These are phyloP conservation scores for Hydrochoerus hydrochaeris DNA, from an alignment of 2,113 vertebrate species.

Conservation along the genomic window DNA sequence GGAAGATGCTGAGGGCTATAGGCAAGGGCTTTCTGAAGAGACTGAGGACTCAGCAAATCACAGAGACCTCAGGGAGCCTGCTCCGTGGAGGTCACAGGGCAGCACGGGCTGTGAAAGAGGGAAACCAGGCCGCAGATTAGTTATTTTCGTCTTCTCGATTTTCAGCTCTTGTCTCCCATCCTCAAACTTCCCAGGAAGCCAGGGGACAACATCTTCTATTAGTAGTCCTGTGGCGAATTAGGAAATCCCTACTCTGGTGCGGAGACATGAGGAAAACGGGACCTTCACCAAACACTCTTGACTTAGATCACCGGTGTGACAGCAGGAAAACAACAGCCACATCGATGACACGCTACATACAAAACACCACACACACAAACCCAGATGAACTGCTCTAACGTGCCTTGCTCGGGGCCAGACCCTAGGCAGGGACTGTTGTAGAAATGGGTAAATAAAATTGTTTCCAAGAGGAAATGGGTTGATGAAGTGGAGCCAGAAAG, in stretches of 20 bases:
- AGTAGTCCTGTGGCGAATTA: not conserved
- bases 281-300: not conserved
- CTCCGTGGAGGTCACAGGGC: not conserved
- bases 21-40: not conserved
- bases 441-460: not conserved
- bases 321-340: not conserved
- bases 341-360: not conserved
- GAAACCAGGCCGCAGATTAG: not conserved
- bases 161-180: not conserved
- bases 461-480: not conserved
- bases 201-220: not conserved
- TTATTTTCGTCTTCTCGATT: not conserved
- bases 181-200: conserved; percentile 29
- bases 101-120: not conserved
- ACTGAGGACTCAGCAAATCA: not conserved
- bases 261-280: not conserved
- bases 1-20: not conserved
- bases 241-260: not conserved
- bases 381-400: not conserved
- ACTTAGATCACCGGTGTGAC: not conserved
- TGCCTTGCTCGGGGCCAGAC: not conserved
- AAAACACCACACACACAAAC: not conserved
- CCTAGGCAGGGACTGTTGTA: not conserved
- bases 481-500: not conserved
- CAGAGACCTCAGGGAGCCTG: not conserved